Conservation (phyloP, 2,113 vertebrate genomes). For the Crypturellus undulatus region DNA sequence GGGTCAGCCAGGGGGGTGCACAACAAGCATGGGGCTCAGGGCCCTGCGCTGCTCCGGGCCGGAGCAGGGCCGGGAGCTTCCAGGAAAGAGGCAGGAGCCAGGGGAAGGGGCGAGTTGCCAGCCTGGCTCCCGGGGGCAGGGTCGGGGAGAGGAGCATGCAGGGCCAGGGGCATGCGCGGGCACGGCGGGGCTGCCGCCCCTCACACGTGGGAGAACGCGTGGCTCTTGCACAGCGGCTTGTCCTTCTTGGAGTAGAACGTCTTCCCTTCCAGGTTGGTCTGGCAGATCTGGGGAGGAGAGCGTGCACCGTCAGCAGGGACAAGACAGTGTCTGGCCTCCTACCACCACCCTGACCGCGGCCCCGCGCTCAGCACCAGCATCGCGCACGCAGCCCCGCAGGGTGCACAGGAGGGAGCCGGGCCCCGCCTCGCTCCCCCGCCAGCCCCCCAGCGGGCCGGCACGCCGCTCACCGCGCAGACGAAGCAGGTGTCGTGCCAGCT, state of each 20-base stretch:
- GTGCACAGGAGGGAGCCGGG: fast-evolving
- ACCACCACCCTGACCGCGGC: too few species aligned
- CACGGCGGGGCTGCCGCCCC: not conserved
- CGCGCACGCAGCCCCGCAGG: fast-evolving
- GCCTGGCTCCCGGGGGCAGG: not conserved
- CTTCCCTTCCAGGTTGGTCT: slow-evolving; percentile 98
- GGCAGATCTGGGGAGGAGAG: slow-evolving; percentile 88
- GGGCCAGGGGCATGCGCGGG: not conserved
- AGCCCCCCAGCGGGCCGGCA: fast-evolving
- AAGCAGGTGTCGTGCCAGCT: slow-evolving; percentile 99
- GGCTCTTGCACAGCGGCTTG: slow-evolving; percentile 98
- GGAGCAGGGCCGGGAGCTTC: not conserved
- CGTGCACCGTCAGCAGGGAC: not conserved
- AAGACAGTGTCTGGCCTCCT: not conserved
- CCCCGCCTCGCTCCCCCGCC: not conserved
- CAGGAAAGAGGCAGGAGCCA: slow-evolving; percentile 12
- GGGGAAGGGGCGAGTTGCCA: not conserved
- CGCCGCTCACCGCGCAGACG: slow-evolving; percentile 92
- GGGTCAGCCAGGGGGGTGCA: not conserved
- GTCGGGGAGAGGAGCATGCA: slow-evolving; percentile 23
- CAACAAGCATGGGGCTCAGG: not conserved
- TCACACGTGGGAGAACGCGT: slow-evolving; percentile 96
- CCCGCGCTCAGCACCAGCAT: not conserved
- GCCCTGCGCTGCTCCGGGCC: not conserved
- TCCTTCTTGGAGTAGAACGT: slow-evolving; percentile 99